Conservation (phyloP, 37 sponge, comb jelly and placozoan species). For the Spongilla lacustris region DNA sequence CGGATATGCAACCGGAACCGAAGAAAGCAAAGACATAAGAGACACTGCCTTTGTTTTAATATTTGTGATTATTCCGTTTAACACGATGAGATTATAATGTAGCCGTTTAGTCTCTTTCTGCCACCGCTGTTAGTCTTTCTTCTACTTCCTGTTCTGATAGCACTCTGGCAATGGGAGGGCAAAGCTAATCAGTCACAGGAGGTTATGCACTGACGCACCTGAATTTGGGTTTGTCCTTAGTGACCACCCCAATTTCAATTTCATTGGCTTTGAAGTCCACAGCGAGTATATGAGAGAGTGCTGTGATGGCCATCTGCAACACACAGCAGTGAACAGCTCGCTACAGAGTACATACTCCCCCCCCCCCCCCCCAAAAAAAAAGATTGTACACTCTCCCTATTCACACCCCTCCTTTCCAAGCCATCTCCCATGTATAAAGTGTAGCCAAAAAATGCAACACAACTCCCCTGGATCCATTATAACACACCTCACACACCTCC, state of each 20-base stretch:
- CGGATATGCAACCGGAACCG: conserved; percentile 1
- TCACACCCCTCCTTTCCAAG: too few relatives aligned
- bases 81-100: not conserved
- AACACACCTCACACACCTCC: too few relatives aligned
- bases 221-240: conserved; percentile 77
- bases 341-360: not conserved
- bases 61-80: not conserved
- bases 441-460: too few relatives aligned
- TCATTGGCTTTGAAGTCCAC: conserved; percentile 96
- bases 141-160: conserved; percentile 84
- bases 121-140: conserved; percentile 84
- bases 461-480: too few relatives aligned
- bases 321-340: conserved; percentile 8
- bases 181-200: not conserved
- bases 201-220: conserved; percentile 47
- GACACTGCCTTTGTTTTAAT: not conserved
- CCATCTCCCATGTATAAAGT: too few relatives aligned
- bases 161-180: conserved; percentile 36
- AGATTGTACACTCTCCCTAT: too few relatives aligned
- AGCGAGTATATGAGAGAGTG: conserved; percentile 82
- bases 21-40: conserved; percentile 27
- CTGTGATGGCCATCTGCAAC: conserved; percentile 80
- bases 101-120: conserved; percentile 78
- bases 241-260: conserved; percentile 95
- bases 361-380: not conserved